These are phyloP conservation scores for Imbricaverruca yamaguchii DNA, from an alignment of 2,888 invertebrate genomes.

Conservation along the genomic window DNA sequence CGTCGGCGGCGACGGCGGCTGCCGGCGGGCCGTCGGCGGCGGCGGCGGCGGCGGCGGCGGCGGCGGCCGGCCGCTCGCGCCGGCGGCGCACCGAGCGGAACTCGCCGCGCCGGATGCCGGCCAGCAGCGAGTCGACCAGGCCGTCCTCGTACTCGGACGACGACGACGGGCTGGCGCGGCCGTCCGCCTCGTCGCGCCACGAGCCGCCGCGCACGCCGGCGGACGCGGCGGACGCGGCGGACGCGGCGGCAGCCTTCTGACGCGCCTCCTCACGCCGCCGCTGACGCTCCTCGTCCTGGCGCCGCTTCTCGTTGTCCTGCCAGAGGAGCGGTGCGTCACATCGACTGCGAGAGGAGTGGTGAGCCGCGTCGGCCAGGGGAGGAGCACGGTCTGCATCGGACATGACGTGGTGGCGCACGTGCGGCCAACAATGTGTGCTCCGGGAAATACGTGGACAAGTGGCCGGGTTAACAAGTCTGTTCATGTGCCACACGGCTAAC, in stretches of 20 bases:
- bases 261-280: slow-evolving; percentile 31
- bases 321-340: not conserved
- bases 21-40: not conserved
- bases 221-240: not conserved
- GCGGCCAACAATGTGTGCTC: too few relatives aligned
- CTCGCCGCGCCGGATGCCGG: slow-evolving; percentile 32
- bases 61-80: not conserved
- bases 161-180: slow-evolving; percentile 19
- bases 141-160: slow-evolving; percentile 27
- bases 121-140: slow-evolving; percentile 32
- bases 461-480: too few relatives aligned
- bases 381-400: too few relatives aligned
- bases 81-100: slow-evolving; percentile 24
- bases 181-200: slow-evolving; percentile 11
- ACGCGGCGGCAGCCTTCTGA: slow-evolving; percentile 10
- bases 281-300: slow-evolving; percentile 36
- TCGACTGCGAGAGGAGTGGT: not conserved
- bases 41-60: not conserved
- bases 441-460: too few relatives aligned
- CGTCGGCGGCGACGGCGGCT: not conserved
- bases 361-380: too few relatives aligned
- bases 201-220: not conserved
- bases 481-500: too few relatives aligned
- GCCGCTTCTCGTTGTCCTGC: slow-evolving; percentile 38
- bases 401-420: too few relatives aligned